Percentiles rank a stretch among this genome's conserved stretches.
Evolutionary conservation across 2,888 invertebrate species (phyloP).

Genomic region (Gisinianus flammeolus): DNA sequence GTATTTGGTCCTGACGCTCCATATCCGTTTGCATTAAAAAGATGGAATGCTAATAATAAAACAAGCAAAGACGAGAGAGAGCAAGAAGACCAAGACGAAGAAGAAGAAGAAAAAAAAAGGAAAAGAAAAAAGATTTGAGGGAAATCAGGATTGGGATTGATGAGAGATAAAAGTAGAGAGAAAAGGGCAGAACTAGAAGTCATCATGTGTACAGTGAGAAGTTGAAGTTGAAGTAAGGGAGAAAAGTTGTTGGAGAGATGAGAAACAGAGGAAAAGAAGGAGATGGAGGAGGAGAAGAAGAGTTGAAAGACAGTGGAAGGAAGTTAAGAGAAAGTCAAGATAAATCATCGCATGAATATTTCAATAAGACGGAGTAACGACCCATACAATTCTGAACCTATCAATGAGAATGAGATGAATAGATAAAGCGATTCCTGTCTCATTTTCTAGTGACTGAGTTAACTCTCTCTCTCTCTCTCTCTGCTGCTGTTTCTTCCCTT

Average conservation of each 20-base stretch:
- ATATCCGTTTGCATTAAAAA: not conserved
- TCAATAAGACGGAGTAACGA: constrained; percentile 38
- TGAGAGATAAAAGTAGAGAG: not conserved
- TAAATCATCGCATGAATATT: constrained; percentile 40
- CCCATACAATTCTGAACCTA: constrained; percentile 39
- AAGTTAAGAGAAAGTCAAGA: constrained; percentile 20
- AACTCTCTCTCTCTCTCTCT: constrained; percentile 10
- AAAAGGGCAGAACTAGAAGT: not conserved
- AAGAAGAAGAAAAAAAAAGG: not conserved
- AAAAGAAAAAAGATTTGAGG: constrained; percentile 2
- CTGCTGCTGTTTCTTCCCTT: not conserved
- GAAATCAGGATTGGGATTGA: not conserved
- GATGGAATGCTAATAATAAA: not conserved
- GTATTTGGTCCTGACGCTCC: not conserved
- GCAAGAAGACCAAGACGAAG: not conserved
- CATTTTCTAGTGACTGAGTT: constrained; percentile 29
- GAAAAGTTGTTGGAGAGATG: not conserved
- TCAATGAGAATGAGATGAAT: constrained; percentile 37
- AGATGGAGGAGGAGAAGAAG: not conserved
- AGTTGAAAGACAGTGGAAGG: not conserved
- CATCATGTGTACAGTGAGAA: no score
- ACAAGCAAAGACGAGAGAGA: not conserved
- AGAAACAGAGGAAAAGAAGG: not conserved
- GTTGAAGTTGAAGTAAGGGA: not conserved
- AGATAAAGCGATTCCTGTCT: constrained; percentile 35